Base-by-base conservation (phyloP, 2,797 vertebrate species). In the Orestias chungarensis region DNA sequence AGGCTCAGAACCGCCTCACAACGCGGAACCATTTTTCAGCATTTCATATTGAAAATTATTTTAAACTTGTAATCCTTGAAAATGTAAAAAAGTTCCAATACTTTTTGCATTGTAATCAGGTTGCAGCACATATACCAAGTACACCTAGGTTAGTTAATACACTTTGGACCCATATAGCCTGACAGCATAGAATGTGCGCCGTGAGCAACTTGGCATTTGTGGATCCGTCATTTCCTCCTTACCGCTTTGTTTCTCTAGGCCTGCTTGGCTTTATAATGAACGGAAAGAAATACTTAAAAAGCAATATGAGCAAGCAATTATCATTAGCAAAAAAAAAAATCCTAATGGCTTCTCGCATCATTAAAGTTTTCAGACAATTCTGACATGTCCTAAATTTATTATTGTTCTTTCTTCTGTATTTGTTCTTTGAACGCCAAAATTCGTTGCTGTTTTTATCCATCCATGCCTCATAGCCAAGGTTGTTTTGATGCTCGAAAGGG, bases 211-310 rank as follows among this genome's bases (percentile, higher is more conserved):
- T 4, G 57, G 50, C 47, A 17, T 50, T 83, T 82, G 66, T 84
- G 75, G 71, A 76, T 70, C 77, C 74, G 87, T 83, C 84, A 67
- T 75, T 86, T 80, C 64, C 68, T 70, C 71, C 65, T 64, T 27
- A 38, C 66, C 80, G 73, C 79, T 83, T 79, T 75, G 76, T 82
- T 87, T 81, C 78, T 81, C 50, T 43, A 52, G 84, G 73, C 66
- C 69, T 79, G 82, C 82, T 81, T 86, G 83, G 82, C 57, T 80
- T 86, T 66, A 85, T 89, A 91, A 87, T 87, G 87, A 84, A 83
- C 11, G 73, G 82, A 90, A 89, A 89, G 77, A 82, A 90, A 86
- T 85, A 88, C 84, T 89, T 88, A 82, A 80, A 86, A 86, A 82
- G 84, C 83, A 82, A 87, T 84, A 75, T 47, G 75, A 83, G 61